Base-by-base conservation (phyloP, 2,113 vertebrate genomes). In the Cyanoderma ruficeps region DNA sequence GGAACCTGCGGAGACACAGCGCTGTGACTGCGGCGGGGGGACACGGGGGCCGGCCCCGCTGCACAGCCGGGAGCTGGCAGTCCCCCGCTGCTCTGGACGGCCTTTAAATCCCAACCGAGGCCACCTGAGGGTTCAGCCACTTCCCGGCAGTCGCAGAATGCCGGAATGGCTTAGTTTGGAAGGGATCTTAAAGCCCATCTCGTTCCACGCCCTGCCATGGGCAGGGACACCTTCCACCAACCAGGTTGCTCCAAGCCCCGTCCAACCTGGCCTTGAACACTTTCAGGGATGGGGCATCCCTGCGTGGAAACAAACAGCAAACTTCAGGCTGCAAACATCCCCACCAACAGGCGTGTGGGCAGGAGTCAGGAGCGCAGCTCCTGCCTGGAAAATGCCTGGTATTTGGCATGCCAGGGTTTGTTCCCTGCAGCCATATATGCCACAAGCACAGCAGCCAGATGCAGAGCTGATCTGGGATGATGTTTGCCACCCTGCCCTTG, bases 321-420 rank as follows among this genome's bases (percentile, higher is more conserved):
- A 15, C 28, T 11, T 1, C 6, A 15, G 61, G 67, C 56, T 35
- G 8, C 8, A 18, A 21, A 12, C 0, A 3, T 11, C 7, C 8
- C 6, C 19, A 10, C 3, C 10, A 13, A 15, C 8, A 23, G 28
- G 33, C 1, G 7, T 14, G 11, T 2, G 56, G 39, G 5, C 0
- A 3, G 27, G 30, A 44, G 16, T 35, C 46, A 37, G 50, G n/a
- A 30, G 41, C 11, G 8, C 20, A 44, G 50, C 24, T 59, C n/a
- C 42, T n/a, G 53, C 39, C 57, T 7, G 20, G 30, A 7, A 35
- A 11, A 13, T 37, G 9, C 4, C 68, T 4, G 3, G 3, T 13
- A 10, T 37, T 52, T 27, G 63, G 17, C 57, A 15, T 5, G 25
- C 30, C 52, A 3, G 5, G 28, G 4, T n/a, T 42, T 52, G 27